phyloP scores from a whole-genome alignment of 2,888 invertebrate genomes.

The Listrodromus nycthemerus region DNA sequence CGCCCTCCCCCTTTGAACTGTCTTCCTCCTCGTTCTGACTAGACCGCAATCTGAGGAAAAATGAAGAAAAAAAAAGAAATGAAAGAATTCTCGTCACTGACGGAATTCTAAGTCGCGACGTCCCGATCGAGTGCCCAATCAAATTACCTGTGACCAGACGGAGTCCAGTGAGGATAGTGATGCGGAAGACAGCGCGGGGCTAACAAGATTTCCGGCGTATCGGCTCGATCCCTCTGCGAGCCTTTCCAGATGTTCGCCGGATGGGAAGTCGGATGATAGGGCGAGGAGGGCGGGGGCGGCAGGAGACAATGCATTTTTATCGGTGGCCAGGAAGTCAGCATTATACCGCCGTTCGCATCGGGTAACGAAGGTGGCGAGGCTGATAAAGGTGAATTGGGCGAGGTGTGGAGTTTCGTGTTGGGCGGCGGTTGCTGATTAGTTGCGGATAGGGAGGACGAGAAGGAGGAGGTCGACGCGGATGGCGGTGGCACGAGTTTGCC shows the following conservation, averaged over 20 bases:
- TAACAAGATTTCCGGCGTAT: conserved; percentile 92
- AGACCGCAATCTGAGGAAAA: conserved; percentile 67
- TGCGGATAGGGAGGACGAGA: conserved; percentile 78
- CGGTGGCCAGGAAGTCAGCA: conserved; percentile 81
- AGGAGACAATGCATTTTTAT: conserved; percentile 83
- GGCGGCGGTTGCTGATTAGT: conserved; percentile 86
- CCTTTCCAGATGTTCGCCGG: conserved; percentile 79
- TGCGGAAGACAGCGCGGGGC: conserved; percentile 87
- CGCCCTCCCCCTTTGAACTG: conserved; percentile 75
- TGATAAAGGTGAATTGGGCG: conserved; percentile 79
- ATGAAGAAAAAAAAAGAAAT: not conserved
- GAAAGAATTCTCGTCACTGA: conserved; percentile 7
- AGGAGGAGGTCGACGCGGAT: conserved; percentile 85
- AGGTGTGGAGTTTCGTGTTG: conserved; percentile 85
- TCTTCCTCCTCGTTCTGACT: conserved; percentile 72
- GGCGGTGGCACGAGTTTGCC: conserved; percentile 90
- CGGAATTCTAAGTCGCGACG: not conserved
- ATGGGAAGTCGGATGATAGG: conserved; percentile 78
- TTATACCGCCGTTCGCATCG: conserved; percentile 74
- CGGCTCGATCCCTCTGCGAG: conserved; percentile 86
- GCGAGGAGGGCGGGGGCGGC: conserved; percentile 79
- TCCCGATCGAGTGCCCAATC: conserved; percentile 10
- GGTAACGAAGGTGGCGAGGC: conserved; percentile 71
- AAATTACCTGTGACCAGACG: conserved; percentile 78
- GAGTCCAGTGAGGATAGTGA: conserved; percentile 81